phyloP scores from a whole-genome alignment of 2,888 invertebrate genomes.

The Andrena haemorrhoa region DNA sequence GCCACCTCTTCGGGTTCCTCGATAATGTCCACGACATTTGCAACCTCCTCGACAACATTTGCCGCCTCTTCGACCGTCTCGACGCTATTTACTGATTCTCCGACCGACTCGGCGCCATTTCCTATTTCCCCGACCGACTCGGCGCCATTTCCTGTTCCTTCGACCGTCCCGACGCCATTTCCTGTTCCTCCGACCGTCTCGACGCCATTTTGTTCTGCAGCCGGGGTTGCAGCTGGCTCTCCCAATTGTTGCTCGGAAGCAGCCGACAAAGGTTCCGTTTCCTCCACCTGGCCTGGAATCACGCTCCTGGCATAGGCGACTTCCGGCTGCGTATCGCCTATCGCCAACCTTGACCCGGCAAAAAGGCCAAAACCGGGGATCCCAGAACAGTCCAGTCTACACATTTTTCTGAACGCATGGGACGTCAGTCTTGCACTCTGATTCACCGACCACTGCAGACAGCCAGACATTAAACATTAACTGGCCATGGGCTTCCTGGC shows the following conservation, averaged over 20 bases:
- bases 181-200: no score
- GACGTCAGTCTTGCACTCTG: constrained; percentile 39
- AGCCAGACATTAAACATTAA: constrained; percentile 73
- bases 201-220: no score
- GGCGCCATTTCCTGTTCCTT: no score
- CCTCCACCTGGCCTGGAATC: background rate
- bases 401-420: constrained; percentile 28
- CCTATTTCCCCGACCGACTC: no score
- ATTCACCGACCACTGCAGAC: constrained; percentile 64
- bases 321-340: constrained; percentile 4
- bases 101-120: no score
- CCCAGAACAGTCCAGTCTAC: background rate
- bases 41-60: background rate
- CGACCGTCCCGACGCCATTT: no score
- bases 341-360: background rate
- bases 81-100: background rate
- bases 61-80: background rate
- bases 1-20: background rate
- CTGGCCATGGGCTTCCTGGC: constrained; percentile 70
- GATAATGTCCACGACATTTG: no score
- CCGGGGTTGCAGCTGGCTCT: background rate
- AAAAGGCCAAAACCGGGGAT: no score
- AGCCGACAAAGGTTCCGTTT: background rate
- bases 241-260: background rate
- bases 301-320: background rate